Conservation (phyloP, 2,888 invertebrate species). For the Polyommatus iphigenia region DNA sequence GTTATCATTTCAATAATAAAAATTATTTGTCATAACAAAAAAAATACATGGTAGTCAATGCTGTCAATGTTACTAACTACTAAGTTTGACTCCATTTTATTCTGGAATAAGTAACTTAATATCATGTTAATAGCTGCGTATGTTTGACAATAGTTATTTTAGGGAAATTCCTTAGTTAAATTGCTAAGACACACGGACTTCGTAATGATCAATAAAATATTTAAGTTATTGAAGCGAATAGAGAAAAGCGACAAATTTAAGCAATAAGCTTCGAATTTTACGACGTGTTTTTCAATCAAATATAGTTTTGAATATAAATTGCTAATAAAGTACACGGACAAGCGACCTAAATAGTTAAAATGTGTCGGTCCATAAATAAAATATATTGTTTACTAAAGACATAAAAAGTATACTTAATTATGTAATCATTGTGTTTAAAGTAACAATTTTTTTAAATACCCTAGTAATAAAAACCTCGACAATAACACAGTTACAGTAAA, state of each 20-base stretch:
- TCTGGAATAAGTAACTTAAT: slow-evolving; percentile 52
- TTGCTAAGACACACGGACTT: slow-evolving; percentile 37
- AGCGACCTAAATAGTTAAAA: neutral
- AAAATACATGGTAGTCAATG: neutral
- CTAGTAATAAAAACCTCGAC: neutral
- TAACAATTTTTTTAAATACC: neutral
- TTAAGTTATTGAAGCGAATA: slow-evolving; percentile 35
- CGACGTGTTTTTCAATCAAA: slow-evolving; percentile 31
- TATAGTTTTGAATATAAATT: slow-evolving; percentile 28
- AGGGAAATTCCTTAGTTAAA: slow-evolving; percentile 45
- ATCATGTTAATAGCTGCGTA: slow-evolving; percentile 65
- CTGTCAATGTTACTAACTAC: neutral
- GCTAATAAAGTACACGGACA: slow-evolving; percentile 12
- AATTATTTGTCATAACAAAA: too few species aligned
- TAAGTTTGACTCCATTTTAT: slow-evolving; percentile 55
- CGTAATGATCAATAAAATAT: slow-evolving; percentile 36
- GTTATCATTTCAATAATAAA: neutral
- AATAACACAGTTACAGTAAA: neutral
- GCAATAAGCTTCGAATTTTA: slow-evolving; percentile 35
- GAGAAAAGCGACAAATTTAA: slow-evolving; percentile 33
- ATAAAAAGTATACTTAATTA: neutral
- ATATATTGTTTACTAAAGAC: neutral
- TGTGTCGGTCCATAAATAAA: slow-evolving; percentile 7
- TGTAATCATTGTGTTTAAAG: neutral
- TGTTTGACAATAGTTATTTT: slow-evolving; percentile 53